Evolutionary conservation across 2,888 invertebrate species (phyloP).

Genomic region (Andrena bucephala): DNA sequence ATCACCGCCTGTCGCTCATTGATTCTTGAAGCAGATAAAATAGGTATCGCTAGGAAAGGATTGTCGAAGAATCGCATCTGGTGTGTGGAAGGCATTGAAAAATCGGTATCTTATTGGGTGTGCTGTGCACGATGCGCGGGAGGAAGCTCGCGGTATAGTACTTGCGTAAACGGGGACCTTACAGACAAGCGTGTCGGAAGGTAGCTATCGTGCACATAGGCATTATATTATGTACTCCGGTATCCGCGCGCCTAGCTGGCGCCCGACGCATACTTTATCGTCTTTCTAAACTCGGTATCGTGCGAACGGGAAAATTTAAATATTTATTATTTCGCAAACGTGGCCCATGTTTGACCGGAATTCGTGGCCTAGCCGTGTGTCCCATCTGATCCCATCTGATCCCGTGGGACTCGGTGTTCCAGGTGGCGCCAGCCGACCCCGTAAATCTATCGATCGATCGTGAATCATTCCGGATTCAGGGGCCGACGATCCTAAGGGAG

Average conservation of each 20-base stretch:
- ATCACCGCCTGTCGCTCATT: no score
- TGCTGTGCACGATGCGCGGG: conserved; percentile 35
- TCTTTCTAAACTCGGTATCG: conserved; percentile 69
- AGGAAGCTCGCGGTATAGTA: conserved; percentile 28
- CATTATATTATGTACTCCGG: conserved; percentile 64
- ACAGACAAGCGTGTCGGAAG: conserved; percentile 70
- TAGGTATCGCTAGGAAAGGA: no score
- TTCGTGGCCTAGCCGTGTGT: conserved; percentile 9
- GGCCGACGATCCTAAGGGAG: conserved; percentile 23
- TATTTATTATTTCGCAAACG: conserved; percentile 70
- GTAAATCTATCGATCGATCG: conserved; percentile 72
- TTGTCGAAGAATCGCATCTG: background rate
- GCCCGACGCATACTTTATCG: conserved; percentile 76
- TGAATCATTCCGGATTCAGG: conserved; percentile 59
- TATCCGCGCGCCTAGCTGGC: conserved; percentile 79
- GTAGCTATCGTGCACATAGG: conserved; percentile 66
- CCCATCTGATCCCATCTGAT: background rate
- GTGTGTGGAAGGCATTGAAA: background rate
- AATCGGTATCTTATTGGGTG: background rate
- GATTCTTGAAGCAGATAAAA: no score
- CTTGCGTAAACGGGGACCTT: conserved; percentile 60
- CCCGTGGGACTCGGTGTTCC: conserved; percentile 37
- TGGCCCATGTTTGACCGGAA: conserved; percentile 32
- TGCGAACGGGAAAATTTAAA: conserved; percentile 71
- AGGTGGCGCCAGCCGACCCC: conserved; percentile 54